phyloP scores from a whole-genome alignment of 1,140 invertebrate species.

The Lucilia sericata region DNA sequence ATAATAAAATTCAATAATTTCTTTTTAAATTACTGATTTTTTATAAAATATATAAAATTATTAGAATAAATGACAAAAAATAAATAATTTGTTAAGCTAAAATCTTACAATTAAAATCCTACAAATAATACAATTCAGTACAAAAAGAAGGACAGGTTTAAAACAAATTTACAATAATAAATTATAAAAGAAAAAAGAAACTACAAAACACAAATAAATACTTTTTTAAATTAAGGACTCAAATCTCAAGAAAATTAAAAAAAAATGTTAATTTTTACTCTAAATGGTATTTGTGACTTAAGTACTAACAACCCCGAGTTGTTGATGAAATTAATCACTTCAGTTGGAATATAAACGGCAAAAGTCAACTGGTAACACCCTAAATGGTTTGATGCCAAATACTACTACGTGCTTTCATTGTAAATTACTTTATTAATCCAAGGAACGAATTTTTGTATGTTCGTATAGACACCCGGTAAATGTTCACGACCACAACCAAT shows the following conservation, averaged over 20 bases:
- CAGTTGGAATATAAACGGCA: background rate
- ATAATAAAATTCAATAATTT: background rate
- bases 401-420: slow-evolving; percentile 62
- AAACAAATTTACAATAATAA: background rate
- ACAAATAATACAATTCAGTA: slow-evolving; percentile 14
- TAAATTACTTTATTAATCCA: slow-evolving; percentile 88
- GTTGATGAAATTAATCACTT: slow-evolving; percentile 57
- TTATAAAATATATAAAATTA: background rate
- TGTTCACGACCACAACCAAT: slow-evolving; percentile 91
- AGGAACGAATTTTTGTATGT: slow-evolving; percentile 92
- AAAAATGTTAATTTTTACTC: background rate
- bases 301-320: slow-evolving; percentile 65
- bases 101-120: background rate
- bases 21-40: background rate
- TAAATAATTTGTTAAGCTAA: slow-evolving; percentile 10
- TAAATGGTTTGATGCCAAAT: no score
- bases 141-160: background rate
- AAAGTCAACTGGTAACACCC: background rate
- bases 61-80: background rate
- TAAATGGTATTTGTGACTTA: slow-evolving; percentile 50
- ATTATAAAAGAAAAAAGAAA: no score
- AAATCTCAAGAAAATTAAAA: background rate
- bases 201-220: no score
- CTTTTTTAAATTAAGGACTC: no score
- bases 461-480: slow-evolving; percentile 90